Evolutionary conservation across 2,113 vertebrate genomes (phyloP).

Genomic region (Pao palembangensis): DNA sequence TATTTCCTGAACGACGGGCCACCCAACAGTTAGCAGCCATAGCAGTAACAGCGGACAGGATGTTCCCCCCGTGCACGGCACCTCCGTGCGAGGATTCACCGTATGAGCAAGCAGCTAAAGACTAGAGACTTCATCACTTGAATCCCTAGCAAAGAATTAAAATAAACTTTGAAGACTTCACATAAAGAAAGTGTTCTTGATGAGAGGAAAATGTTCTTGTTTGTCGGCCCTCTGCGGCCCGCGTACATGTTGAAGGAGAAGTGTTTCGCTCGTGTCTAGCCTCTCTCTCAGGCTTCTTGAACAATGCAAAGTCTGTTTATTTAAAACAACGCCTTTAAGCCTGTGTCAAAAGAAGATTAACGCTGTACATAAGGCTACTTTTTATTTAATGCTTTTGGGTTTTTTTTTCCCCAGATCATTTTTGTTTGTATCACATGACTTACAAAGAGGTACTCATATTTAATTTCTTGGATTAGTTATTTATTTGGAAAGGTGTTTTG

Average conservation of each 20-base stretch:
- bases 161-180: slow-evolving; percentile 43
- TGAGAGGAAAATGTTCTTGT: slow-evolving; percentile 54
- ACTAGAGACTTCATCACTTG: slow-evolving; percentile 70
- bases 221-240: slow-evolving; percentile 54
- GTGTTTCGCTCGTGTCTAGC: slow-evolving; percentile 74
- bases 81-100: slow-evolving; percentile 60
- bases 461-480: slow-evolving; percentile 69
- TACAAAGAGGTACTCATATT: slow-evolving; percentile 75
- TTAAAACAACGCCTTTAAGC: slow-evolving; percentile 79
- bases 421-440: slow-evolving; percentile 64
- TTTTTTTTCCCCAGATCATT: slow-evolving; percentile 13
- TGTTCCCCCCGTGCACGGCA: slow-evolving; percentile 54
- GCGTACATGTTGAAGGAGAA: slow-evolving; percentile 60
- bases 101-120: slow-evolving; percentile 52
- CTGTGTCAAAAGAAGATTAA: slow-evolving; percentile 75
- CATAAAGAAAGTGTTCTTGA: slow-evolving; percentile 54
- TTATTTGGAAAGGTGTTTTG: slow-evolving; percentile 73
- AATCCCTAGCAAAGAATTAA: slow-evolving; percentile 54
- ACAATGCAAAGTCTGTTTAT: slow-evolving; percentile 81
- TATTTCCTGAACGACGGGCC: slow-evolving; percentile 93
- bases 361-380: slow-evolving; percentile 78
- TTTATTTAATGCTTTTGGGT: slow-evolving; percentile 53
- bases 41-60: slow-evolving; percentile 23
- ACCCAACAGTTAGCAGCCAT: slow-evolving; percentile 81
- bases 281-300: slow-evolving; percentile 78